These are phyloP conservation scores for Elephantulus edwardii DNA, from an alignment of 2,113 vertebrate species.

Conservation along the genomic window DNA sequence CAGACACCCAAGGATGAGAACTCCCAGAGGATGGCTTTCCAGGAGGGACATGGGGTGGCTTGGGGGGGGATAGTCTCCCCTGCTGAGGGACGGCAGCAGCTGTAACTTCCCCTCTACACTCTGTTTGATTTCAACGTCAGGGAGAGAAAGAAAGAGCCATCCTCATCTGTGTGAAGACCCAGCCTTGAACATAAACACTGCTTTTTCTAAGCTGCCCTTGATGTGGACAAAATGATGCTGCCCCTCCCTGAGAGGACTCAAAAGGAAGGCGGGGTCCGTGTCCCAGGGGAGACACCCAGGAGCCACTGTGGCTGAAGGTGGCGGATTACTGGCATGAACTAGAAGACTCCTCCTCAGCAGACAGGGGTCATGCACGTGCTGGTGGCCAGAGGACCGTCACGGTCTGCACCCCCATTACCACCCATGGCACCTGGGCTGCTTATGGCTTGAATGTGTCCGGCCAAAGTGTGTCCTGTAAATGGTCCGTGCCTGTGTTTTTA, in stretches of 20 bases:
- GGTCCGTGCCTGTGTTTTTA: too few species aligned
- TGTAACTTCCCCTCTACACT: fast-evolving
- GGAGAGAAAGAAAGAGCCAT: not conserved
- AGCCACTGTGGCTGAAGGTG: too few species aligned
- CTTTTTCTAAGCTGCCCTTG: not conserved
- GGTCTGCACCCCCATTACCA: too few species aligned
- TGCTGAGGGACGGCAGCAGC: fast-evolving
- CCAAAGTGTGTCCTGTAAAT: too few species aligned
- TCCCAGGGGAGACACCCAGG: too few species aligned
- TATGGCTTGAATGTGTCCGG: too few species aligned
- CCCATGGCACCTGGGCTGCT: too few species aligned
- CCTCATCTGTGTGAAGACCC: not conserved
- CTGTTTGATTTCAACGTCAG: not conserved
- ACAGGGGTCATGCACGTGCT: too few species aligned
- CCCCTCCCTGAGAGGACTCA: not conserved
- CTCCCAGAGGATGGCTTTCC: not conserved
- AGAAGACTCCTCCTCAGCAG: too few species aligned
- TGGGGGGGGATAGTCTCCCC: not conserved
- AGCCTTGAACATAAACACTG: not conserved
- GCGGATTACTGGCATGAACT: too few species aligned
- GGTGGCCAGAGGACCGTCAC: too few species aligned
- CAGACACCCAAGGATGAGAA: too few species aligned
- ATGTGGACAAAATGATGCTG: not conserved
- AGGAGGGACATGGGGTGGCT: not conserved
- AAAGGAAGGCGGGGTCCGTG: not conserved